Evolutionary conservation across 2,797 vertebrate genomes (phyloP), one percentile per base, ranked within the genome.

Genomic region (Tiaroga cobitis): DNA sequence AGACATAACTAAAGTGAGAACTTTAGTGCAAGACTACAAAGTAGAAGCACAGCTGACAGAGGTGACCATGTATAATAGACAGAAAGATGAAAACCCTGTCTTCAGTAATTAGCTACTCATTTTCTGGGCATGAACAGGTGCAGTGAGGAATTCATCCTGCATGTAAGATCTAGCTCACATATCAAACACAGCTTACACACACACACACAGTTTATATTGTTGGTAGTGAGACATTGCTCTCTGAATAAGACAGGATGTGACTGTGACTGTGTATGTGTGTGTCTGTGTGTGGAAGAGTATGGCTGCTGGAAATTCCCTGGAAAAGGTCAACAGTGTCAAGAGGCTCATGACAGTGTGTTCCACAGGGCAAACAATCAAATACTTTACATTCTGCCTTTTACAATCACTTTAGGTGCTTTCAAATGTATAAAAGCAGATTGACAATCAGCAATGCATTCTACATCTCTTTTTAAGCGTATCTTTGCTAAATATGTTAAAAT

Each of bases 111-210:
- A 63, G 26, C 4, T 6, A 18, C 21, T 37, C 15, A 69, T 54
- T 70, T 77, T 84, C 74, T 49, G 15, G 21, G 37, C n/a, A 59
- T 82, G 85, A 86, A 75, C 79, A 85, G 80, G 70, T 81, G 73
- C 80, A 80, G 61, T 37, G 39, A 80, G 79, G 39, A 82, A 84
- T 69, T 69, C 37, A 69, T 9, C 56, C 37, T 16, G 13, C 34
- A 24, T 51, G 11, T 54, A 41, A 41, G 73, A 49, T 34, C 19
- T 26, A 46, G 37, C n/a, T 54, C 72, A 82, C 29, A 39, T 82
- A 76, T 82, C 29, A 61, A 61, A 70, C 65, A 46, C 15, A 43
- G 26, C 26, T 43, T 13, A 24, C 32, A 72, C 51, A 21, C 19
- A 21, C 2, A 4, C 3, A 4, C 8, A n/a, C n/a, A n/a, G n/a